Evolutionary conservation across 1,140 invertebrate genomes (phyloP).

Genomic region (Nebria ingens): DNA sequence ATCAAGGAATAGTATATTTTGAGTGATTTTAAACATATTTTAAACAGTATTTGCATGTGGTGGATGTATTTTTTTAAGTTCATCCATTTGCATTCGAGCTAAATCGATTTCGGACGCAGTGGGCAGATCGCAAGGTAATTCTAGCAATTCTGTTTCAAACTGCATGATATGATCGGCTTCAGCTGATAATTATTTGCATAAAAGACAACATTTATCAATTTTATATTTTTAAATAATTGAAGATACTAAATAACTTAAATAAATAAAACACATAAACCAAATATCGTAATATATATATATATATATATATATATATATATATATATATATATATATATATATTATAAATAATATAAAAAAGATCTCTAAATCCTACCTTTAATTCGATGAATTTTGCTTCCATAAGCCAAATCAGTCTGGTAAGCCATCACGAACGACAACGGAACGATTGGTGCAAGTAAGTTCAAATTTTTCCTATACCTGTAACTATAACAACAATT

Average conservation of each 20-base stretch:
- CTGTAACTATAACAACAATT: slow-evolving; percentile 43
- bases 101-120: slow-evolving; percentile 55
- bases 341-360: slow-evolving; percentile 13
- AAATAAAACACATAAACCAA: no score
- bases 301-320: no score
- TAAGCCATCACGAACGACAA: slow-evolving; percentile 61
- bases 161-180: slow-evolving; percentile 72
- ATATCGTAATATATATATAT: no score
- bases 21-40: no score
- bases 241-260: slow-evolving; percentile 8
- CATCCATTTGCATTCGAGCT: slow-evolving; percentile 49
- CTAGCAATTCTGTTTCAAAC: slow-evolving; percentile 53
- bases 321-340: no score
- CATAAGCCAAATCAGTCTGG: slow-evolving; percentile 65
- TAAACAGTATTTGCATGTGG: slow-evolving; percentile 2
- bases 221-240: not conserved
- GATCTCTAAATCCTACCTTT: slow-evolving; percentile 45
- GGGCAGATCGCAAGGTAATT: slow-evolving; percentile 58
- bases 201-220: slow-evolving; percentile 12
- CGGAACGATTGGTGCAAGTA: slow-evolving; percentile 52
- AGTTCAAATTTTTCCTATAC: slow-evolving; percentile 44
- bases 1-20: no score
- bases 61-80: slow-evolving; percentile 55
- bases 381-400: slow-evolving; percentile 63
- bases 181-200: no score